A percentile compares a stretch with the other conserved stretches of the same genome.
These are phyloP conservation scores for Noctua fimbriata DNA, from an alignment of 2,888 invertebrate genomes.

Conservation along the genomic window DNA sequence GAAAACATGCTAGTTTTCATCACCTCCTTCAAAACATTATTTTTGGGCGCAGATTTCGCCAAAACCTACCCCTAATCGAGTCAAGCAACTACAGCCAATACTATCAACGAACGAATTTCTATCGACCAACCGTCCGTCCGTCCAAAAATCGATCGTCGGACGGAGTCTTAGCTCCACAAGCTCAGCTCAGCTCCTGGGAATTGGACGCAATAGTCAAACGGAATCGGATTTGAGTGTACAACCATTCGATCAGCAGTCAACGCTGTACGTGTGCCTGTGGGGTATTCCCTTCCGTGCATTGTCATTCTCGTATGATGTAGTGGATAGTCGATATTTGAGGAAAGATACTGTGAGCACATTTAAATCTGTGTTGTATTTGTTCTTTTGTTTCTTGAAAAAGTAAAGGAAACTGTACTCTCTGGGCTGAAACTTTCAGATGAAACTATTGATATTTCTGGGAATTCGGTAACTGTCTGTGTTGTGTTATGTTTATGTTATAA, in stretches of 20 bases:
- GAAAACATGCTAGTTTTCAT: neutral
- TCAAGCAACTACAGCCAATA: neutral
- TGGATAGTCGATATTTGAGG: slow-evolving; percentile 10
- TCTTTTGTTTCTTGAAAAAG: neutral
- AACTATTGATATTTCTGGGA: neutral
- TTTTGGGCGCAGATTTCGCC: neutral
- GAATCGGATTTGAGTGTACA: slow-evolving; percentile 59
- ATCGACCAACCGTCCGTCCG: slow-evolving; percentile 8
- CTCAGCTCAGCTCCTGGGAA: slow-evolving; percentile 57
- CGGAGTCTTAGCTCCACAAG: slow-evolving; percentile 37
- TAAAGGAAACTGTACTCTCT: neutral
- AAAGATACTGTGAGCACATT: slow-evolving; percentile 9
- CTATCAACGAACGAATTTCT: slow-evolving; percentile 5
- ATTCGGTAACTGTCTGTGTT: neutral
- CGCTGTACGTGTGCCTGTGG: slow-evolving; percentile 20
- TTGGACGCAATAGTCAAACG: slow-evolving; percentile 62
- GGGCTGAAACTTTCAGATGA: neutral
- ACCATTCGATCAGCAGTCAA: slow-evolving; percentile 59
- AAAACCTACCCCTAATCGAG: neutral
- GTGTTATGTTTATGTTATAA: too few species aligned
- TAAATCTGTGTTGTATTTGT: slow-evolving; percentile 25
- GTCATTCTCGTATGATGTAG: slow-evolving; percentile 30
- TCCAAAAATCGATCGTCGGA: slow-evolving; percentile 45
- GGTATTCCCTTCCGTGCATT: slow-evolving; percentile 39
- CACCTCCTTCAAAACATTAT: neutral